Conservation (phyloP, 2,113 vertebrate genomes). For the Periophthalmodon schlosseri region DNA sequence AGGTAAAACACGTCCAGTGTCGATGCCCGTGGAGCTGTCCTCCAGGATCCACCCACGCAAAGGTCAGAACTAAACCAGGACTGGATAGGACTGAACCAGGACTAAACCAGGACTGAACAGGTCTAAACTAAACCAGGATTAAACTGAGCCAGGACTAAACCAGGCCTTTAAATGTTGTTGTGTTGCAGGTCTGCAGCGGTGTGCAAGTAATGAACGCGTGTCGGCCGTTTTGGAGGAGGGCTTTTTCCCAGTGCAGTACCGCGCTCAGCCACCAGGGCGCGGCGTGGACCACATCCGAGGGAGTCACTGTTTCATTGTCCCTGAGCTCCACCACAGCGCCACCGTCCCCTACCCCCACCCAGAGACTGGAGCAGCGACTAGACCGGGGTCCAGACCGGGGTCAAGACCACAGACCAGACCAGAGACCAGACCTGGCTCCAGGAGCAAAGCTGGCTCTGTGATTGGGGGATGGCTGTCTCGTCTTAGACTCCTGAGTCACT, state of each 20-base stretch:
- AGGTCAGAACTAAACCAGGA: conserved; percentile 67
- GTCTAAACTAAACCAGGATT: neutral
- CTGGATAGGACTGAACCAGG: neutral
- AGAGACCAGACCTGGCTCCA: conserved; percentile 44
- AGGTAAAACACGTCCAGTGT: conserved; percentile 94
- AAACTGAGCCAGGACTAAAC: neutral
- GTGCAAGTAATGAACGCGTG: conserved; percentile 94
- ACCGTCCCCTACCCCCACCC: conserved; percentile 86
- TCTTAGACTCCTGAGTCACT: conserved; percentile 90
- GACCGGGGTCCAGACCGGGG: conserved; percentile 2
- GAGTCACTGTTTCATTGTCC: conserved; percentile 82
- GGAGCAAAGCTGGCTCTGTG: conserved; percentile 69
- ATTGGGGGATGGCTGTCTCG: conserved; percentile 87
- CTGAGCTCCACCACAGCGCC: conserved; percentile 87
- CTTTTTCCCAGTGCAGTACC: conserved; percentile 71
- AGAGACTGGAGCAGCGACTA: conserved; percentile 77
- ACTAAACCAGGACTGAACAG: neutral
- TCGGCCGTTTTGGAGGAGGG: conserved; percentile 83
- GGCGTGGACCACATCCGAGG: conserved; percentile 90
- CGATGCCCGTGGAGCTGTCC: conserved; percentile 90
- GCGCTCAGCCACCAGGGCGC: conserved; percentile 70
- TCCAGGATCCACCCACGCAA: conserved; percentile 81
- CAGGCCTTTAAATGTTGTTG: neutral
- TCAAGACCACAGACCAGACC: conserved; percentile 28
- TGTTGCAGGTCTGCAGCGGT: conserved; percentile 76